Evolutionary conservation across 53 echinoderm and acorn worm species (phyloP), one percentile per base, ranked within the genome.

Genomic region (Zoroaster sp.): DNA sequence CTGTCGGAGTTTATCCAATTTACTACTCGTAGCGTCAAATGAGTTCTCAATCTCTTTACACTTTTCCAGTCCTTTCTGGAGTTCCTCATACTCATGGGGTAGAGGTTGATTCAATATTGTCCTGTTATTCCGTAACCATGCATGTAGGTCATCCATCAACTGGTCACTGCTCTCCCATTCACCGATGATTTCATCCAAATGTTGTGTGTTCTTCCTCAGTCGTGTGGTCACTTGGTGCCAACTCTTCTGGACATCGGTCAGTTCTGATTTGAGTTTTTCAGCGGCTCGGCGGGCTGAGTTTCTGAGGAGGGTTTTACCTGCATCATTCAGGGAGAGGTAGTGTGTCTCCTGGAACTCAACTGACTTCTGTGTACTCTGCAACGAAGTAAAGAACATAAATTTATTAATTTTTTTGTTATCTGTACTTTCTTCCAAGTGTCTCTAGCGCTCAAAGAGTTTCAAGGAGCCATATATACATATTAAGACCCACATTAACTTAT

Each of bases 31-130:
- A 49, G 71, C 87, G 12, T 91, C 90, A 79, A 98, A 98, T 13
- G 82, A 75, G 72, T 93, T 94, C 69, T 96, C 99, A 30, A 89
- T 96, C 78, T 96, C 96, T 76, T 90, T 96, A 88, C 99, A 98
- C 8, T 51, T 72, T 72, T 98, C 93, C 34, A 96, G 77, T 40
- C 93, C 93, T 66, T 87, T 85, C 42, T 90, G 88, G 30, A 98
- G 89, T 30, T 89, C 93, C 15, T 98, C 99, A 63, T 94, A 98
- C 67, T 91, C 89, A 17, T 78, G 87, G 10, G 94, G 93, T 42
- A 96, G 83, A 31, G 83, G 87, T 17, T 74, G 87, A 12, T 79
- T 73, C 80, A 94, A 52, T 77, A 93, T 85, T 40, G 66, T 74
- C 65, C 93, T 91, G 45, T 91, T 91, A 18, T 86, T 91, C 34